Percentiles rank a stretch among this genome's conserved stretches.
Evolutionary conservation across 2,113 vertebrate genomes (phyloP).

Genomic region (Terrapene triunguis): DNA sequence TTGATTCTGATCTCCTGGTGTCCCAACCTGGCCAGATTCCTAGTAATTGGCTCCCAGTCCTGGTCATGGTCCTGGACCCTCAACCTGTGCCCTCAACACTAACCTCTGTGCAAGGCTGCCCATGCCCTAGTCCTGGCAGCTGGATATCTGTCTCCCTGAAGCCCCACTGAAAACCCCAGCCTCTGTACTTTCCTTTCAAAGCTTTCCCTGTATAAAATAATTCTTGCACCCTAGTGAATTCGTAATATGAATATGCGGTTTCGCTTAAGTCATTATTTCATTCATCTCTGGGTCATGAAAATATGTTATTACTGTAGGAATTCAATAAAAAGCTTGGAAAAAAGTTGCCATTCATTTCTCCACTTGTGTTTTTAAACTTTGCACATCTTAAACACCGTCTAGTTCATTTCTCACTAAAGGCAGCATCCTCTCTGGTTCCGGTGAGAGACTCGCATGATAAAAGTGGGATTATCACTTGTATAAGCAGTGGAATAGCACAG

Average conservation of each 20-base stretch:
- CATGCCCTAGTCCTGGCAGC: not conserved
- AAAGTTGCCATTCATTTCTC: slow-evolving; percentile 29
- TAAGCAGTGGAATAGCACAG: not conserved
- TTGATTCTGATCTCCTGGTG: not conserved
- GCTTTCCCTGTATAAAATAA: not conserved
- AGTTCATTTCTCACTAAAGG: not conserved
- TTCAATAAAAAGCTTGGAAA: not conserved
- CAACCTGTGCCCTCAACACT: not conserved
- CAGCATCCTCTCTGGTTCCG: slow-evolving; percentile 18
- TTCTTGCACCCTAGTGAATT: not conserved
- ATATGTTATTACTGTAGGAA: not conserved
- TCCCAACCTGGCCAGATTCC: not conserved
- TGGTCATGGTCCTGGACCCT: not conserved
- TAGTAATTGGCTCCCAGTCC: not conserved
- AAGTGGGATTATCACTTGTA: slow-evolving; percentile 40
- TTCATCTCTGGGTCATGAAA: not conserved
- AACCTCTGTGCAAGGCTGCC: not conserved
- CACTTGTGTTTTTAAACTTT: not conserved
- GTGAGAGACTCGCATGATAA: not conserved
- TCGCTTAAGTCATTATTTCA: not conserved
- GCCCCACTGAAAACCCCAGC: not conserved
- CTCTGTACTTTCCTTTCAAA: not conserved
- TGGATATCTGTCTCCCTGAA: not conserved
- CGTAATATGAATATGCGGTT: not conserved
- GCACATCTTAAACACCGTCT: not conserved